A percentile compares a stretch with the other conserved stretches of the same genome.
Conservation (phyloP, 2,888 invertebrate genomes). For the Physocephala rufipes region DNA sequence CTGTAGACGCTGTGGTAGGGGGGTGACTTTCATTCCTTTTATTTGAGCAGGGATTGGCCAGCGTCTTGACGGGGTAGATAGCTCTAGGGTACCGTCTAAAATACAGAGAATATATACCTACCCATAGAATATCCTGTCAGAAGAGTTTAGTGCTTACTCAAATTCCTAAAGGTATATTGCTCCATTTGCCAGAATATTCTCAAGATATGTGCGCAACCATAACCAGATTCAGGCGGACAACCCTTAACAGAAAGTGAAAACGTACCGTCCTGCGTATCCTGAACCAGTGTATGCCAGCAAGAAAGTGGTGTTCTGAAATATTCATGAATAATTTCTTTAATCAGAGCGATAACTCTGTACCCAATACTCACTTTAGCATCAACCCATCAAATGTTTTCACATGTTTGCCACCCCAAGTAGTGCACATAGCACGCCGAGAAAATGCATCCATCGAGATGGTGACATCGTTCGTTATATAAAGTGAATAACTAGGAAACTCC, state of each 20-base stretch:
- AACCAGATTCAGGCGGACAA: conserved; percentile 71
- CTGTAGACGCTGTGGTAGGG: conserved; percentile 75
- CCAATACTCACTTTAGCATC: conserved; percentile 71
- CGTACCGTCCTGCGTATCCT: conserved; percentile 75
- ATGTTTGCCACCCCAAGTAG: conserved; percentile 83
- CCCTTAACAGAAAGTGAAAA: conserved; percentile 74
- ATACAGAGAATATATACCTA: conserved; percentile 25
- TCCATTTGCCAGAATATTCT: conserved; percentile 74
- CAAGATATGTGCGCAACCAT: conserved; percentile 60
- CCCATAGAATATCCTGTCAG: background rate
- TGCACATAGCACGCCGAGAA: conserved; percentile 76
- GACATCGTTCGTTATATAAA: conserved; percentile 56
- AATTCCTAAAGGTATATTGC: conserved; percentile 70
- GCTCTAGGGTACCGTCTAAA: conserved; percentile 69
- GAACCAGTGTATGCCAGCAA: conserved; percentile 79
- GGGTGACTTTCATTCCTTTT: conserved; percentile 77
- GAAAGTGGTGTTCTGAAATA: conserved; percentile 75
- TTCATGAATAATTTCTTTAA: background rate
- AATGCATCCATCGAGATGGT: conserved; percentile 56
- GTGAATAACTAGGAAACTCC: conserved; percentile 53
- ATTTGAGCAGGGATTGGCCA: conserved; percentile 78
- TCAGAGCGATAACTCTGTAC: conserved; percentile 14
- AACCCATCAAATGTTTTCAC: conserved; percentile 87
- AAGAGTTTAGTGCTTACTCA: conserved; percentile 62
- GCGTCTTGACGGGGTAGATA: conserved; percentile 68